Evolutionary conservation across 2,113 vertebrate genomes (phyloP).

Genomic region (Thalassarche chlororhynchos): DNA sequence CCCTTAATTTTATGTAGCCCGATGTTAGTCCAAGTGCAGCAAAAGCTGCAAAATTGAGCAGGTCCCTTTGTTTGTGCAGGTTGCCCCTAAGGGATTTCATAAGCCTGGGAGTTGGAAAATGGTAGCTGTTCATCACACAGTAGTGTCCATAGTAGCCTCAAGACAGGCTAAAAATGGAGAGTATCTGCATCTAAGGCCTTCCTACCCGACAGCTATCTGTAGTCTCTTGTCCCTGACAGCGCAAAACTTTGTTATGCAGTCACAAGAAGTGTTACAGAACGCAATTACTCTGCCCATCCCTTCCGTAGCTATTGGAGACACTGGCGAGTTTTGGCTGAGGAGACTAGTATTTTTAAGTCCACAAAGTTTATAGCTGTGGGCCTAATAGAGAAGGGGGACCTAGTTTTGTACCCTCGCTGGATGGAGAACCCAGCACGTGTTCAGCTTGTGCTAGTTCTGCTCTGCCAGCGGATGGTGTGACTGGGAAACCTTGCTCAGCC

Average conservation of each 20-base stretch:
- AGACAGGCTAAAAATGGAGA: not conserved
- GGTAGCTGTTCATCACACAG: not conserved
- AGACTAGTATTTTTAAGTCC: not conserved
- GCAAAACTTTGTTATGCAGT: too few relatives aligned
- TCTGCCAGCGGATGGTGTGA: too few relatives aligned
- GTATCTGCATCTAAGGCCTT: not conserved
- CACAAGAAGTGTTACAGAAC: not conserved
- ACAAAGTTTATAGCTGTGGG: not conserved
- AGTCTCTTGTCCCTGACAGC: not conserved
- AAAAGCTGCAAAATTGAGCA: not conserved
- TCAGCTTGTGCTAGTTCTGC: not conserved
- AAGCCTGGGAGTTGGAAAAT: not conserved
- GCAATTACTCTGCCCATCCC: not conserved
- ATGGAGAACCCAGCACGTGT: not conserved
- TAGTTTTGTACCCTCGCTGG: not conserved
- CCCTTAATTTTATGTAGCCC: not conserved
- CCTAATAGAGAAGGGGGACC: not conserved
- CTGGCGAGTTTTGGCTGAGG: not conserved
- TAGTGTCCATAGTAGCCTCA: not conserved
- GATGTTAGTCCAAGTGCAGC: not conserved
- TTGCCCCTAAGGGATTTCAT: not conserved
- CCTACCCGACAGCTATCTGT: accelerated
- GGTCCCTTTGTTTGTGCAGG: not conserved
- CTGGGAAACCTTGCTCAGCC: not conserved
- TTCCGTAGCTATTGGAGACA: not conserved